A percentile compares a stretch with the other conserved stretches of the same genome.
These are phyloP conservation scores for Spermophilus dauricus DNA, from an alignment of 2,113 vertebrate genomes.

Conservation along the genomic window DNA sequence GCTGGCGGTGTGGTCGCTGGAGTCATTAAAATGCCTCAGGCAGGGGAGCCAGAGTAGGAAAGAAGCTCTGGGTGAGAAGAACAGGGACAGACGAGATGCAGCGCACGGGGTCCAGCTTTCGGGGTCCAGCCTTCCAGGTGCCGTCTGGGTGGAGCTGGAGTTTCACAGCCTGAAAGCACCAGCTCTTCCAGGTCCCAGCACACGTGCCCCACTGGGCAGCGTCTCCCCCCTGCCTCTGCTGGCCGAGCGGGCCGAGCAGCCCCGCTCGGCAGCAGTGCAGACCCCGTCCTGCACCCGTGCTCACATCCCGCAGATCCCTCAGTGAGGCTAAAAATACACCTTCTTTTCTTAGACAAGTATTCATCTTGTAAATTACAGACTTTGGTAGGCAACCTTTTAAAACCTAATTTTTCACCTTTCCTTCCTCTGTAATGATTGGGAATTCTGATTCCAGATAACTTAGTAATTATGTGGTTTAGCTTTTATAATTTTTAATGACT, in stretches of 20 bases:
- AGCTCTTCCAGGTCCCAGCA: background rate
- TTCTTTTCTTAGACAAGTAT: constrained; percentile 71
- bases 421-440: constrained; percentile 72
- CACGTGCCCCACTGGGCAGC: background rate
- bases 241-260: no score
- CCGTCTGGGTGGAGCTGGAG: background rate
- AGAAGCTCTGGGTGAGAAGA: rapidly evolving
- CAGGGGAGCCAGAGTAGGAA: background rate
- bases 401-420: constrained; percentile 71
- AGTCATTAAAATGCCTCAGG: background rate
- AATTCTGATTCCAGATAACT: constrained; percentile 81
- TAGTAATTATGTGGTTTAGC: constrained; percentile 81
- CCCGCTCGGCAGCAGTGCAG: background rate
- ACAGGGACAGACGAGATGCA: rapidly evolving
- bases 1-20: background rate
- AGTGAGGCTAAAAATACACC: constrained; percentile 51
- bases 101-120: background rate
- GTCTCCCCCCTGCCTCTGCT: no score
- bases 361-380: constrained; percentile 78
- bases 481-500: constrained; percentile 81
- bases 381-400: constrained; percentile 78
- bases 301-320: background rate
- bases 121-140: background rate
- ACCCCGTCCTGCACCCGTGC: background rate
- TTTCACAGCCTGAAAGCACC: background rate